Conservation (phyloP, 2,113 vertebrate species). For the Carassius auratus region DNA sequence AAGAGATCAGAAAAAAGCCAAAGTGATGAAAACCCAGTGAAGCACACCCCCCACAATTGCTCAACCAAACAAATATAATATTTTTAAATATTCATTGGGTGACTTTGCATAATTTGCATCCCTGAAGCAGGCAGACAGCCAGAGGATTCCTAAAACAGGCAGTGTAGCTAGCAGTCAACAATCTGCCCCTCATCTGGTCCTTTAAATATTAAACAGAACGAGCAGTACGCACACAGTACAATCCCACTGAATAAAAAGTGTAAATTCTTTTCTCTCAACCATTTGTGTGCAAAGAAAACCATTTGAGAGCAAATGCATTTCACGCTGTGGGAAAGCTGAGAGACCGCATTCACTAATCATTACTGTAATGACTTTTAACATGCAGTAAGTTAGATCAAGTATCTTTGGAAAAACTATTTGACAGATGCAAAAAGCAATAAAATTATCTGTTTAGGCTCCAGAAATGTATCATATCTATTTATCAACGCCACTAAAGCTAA, state of each 20-base stretch:
- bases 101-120: conserved; percentile 60
- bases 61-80: conserved; percentile 37
- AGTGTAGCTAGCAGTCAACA: conserved; percentile 24
- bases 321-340: not conserved
- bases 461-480: not conserved
- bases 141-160: conserved; percentile 32
- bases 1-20: not conserved
- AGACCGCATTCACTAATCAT: conserved; percentile 12
- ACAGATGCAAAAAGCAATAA: not conserved
- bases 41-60: not conserved
- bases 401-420: not conserved
- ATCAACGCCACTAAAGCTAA: not conserved
- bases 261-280: not conserved
- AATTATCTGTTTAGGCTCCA: conserved; percentile 1
- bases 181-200: not conserved
- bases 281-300: conserved; percentile 26
- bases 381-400: conserved; percentile 17
- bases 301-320: conserved; percentile 38
- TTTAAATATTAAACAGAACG: conserved; percentile 17
- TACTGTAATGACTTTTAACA: conserved; percentile 12
- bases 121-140: conserved; percentile 24
- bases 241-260: not conserved
- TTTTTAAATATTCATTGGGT: conserved; percentile 52
- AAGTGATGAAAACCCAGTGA: conserved; percentile 8
- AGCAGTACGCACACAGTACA: not conserved